Evolutionary conservation across 2,888 invertebrate species (phyloP).

Genomic region (Eumerus sabulonum): DNA sequence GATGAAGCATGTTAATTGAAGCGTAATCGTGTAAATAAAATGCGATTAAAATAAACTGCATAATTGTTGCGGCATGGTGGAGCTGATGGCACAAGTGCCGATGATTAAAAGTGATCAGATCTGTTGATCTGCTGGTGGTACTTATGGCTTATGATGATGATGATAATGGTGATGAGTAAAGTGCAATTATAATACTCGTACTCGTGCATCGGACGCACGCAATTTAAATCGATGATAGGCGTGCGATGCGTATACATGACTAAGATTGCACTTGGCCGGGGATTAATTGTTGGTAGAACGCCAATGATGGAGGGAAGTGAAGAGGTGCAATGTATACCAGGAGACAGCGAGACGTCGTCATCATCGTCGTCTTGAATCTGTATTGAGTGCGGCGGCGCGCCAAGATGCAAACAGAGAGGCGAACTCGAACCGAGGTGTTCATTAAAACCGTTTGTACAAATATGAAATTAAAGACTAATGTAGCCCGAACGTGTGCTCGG

Average conservation of each 20-base stretch:
- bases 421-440: slow-evolving; percentile 48
- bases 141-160: slow-evolving; percentile 64
- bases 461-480: slow-evolving; percentile 68
- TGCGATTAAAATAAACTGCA: slow-evolving; percentile 67
- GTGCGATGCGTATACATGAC: slow-evolving; percentile 44
- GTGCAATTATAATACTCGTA: slow-evolving; percentile 58
- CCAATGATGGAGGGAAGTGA: no score
- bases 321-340: slow-evolving; percentile 11
- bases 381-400: slow-evolving; percentile 17
- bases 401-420: slow-evolving; percentile 43
- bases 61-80: slow-evolving; percentile 29
- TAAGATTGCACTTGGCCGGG: slow-evolving; percentile 57
- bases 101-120: slow-evolving; percentile 52
- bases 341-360: slow-evolving; percentile 1
- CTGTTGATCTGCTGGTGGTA: slow-evolving; percentile 30
- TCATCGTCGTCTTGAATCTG: no score
- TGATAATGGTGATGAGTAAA: slow-evolving; percentile 67
- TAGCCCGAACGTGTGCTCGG: slow-evolving; percentile 51
- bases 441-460: slow-evolving; percentile 68
- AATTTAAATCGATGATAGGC: slow-evolving; percentile 58
- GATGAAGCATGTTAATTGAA: slow-evolving; percentile 60
- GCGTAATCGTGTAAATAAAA: slow-evolving; percentile 61
- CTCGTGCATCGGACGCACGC: no score
- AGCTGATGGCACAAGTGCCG: no score
- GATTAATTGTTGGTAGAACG: slow-evolving; percentile 51